Base-by-base conservation (phyloP, 2,888 invertebrate genomes). In the Tenthredo livida region DNA sequence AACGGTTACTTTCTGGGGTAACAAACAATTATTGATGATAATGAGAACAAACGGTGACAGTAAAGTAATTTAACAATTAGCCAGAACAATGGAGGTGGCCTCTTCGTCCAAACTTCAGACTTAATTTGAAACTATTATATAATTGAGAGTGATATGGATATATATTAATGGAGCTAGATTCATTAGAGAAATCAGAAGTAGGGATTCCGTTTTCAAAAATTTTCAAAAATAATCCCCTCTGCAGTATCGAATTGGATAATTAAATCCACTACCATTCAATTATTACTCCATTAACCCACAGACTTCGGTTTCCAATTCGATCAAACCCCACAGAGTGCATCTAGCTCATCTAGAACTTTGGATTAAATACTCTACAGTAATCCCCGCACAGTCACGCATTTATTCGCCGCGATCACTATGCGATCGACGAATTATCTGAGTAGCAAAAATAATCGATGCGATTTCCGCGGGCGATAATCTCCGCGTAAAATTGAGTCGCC, bases 21-120 rank as follows among this genome's bases (percentile, higher is more conserved):
- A 47, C 7, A 78, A 50, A 47, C 17, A 78, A 50, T 37, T 15
- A 33, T 17, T 37, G n/a, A n/a, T n/a, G n/a, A n/a, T n/a, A n/a
- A n/a, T 33, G 50, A 17, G 33, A 54, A 50, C 7, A 58, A 54
- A 78, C 50, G 33, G 33, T 29, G 33, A 58, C 78, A 78, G 78
- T 33, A 54, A 78, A 58, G 50, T 78, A 78, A 78, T 78, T 78
- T 47, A 37, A 58, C 78, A 54, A 78, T 78, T 58, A 47, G 25
- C 25, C 17, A 37, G 58, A 78, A 78, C 54, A n/a, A 78, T 58
- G 37, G 54, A 10, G 58, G 10, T 37, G 54, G 54, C 54, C 33
- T 54, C 50, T 77, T 54, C 54, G 29, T 54, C 33, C 50, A 6
- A 54, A 15, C 17, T 78, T 54, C 78, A 78, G 37, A 65, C 82